phyloP scores from a whole-genome alignment of 2,797 vertebrate genomes.

The Kryptolebias ocellatus region DNA sequence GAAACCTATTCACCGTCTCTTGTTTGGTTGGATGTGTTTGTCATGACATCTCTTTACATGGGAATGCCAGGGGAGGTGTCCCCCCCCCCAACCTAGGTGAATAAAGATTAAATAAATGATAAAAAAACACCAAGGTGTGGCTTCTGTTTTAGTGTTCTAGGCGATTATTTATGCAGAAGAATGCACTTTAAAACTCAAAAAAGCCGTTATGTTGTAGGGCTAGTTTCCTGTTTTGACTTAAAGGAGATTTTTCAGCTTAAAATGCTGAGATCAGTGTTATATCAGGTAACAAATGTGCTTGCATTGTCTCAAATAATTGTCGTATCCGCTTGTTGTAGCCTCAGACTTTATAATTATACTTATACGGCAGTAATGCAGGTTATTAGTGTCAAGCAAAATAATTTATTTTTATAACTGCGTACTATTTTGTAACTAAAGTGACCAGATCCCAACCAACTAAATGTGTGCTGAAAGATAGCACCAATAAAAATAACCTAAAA shows the following conservation, averaged over 20 bases:
- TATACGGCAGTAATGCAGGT: neutral
- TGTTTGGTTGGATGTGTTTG: conserved; percentile 84
- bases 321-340: neutral
- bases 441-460: neutral
- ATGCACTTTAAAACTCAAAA: neutral
- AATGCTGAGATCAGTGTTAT: neutral
- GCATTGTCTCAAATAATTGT: too few relatives aligned
- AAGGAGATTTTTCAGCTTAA: too few relatives aligned
- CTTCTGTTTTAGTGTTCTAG: conserved; percentile 18
- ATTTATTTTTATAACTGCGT: conserved; percentile 4
- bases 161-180: neutral
- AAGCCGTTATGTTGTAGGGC: too few relatives aligned
- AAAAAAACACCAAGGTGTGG: conserved; percentile 44
- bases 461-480: too few relatives aligned
- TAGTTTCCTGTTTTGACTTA: too few relatives aligned
- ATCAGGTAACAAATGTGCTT: neutral
- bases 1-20: conserved; percentile 80
- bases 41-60: conserved; percentile 86
- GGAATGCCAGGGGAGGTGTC: conserved; percentile 82
- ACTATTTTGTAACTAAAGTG: neutral
- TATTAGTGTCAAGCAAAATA: neutral
- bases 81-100: conserved; percentile 79
- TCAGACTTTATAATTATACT: neutral
- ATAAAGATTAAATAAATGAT: conserved; percentile 81
- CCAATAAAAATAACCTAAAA: too few relatives aligned